These are phyloP conservation scores for Dryococelus australis DNA, from an alignment of 2,888 invertebrate genomes.

Conservation along the genomic window DNA sequence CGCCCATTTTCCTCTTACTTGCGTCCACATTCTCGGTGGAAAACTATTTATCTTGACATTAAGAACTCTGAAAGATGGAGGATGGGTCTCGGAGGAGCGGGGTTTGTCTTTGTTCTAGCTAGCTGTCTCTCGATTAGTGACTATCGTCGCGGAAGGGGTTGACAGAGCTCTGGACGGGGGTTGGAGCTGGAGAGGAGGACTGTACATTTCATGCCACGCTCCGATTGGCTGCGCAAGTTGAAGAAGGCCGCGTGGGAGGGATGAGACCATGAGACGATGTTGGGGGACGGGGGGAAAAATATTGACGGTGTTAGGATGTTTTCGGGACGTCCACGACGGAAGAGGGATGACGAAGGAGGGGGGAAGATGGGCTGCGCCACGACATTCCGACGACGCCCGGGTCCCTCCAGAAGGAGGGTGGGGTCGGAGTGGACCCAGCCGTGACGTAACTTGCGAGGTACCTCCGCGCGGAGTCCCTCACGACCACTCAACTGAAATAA, in stretches of 20 bases:
- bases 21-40: conserved; percentile 5
- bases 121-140: conserved; percentile 7
- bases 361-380: background rate
- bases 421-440: background rate
- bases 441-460: background rate
- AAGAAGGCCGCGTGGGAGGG: background rate
- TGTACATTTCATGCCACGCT: background rate
- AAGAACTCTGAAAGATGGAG: background rate
- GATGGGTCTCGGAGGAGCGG: background rate
- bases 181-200: background rate
- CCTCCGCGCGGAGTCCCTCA: no score
- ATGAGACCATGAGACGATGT: background rate
- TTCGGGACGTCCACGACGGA: background rate
- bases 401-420: background rate
- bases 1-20: background rate
- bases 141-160: conserved; percentile 16
- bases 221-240: background rate
- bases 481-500: no score
- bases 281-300: background rate
- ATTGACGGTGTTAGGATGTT: background rate
- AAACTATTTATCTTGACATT: conserved; percentile 23
- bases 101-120: background rate
- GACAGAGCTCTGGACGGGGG: background rate
- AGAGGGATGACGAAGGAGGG: background rate
- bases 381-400: background rate